Percentiles rank a stretch among this genome's conserved stretches.
phyloP scores from a whole-genome alignment of 2,113 vertebrate species.

The Myotis davidii region DNA sequence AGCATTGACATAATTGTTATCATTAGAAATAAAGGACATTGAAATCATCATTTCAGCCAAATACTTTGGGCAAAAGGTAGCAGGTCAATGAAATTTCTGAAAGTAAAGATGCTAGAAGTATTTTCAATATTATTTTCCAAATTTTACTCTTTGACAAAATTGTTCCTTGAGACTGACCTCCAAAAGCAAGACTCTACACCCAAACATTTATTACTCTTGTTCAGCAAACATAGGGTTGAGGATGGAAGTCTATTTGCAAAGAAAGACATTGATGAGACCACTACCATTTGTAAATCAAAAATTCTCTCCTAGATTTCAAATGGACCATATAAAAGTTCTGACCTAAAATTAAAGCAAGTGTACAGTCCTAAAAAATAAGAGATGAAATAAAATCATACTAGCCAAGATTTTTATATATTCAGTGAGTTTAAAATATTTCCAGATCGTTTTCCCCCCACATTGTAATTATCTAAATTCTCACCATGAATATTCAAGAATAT shows the following conservation, averaged over 20 bases:
- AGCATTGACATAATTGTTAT: background rate
- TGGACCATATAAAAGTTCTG: background rate
- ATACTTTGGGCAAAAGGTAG: background rate
- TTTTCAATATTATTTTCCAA: background rate
- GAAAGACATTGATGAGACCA: background rate
- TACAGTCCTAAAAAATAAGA: background rate
- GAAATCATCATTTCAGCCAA: background rate
- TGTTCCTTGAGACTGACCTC: conserved; percentile 19
- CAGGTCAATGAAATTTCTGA: background rate
- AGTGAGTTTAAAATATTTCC: conserved; percentile 31
- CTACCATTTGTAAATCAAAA: background rate
- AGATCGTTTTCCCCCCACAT: background rate
- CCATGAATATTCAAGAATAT: background rate
- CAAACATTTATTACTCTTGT: background rate
- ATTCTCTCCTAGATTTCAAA: conserved; percentile 22
- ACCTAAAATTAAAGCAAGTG: background rate
- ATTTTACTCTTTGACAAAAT: conserved; percentile 36
- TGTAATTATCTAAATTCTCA: background rate
- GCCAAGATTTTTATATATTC: background rate
- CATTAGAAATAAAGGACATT: conserved; percentile 7
- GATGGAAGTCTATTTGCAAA: background rate
- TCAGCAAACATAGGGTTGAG: background rate
- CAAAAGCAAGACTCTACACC: background rate
- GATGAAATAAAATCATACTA: conserved; percentile 16
- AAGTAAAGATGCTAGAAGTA: background rate